These are phyloP conservation scores for Drosophila antonietae DNA, from an alignment of 2,888 invertebrate genomes.

Conservation along the genomic window DNA sequence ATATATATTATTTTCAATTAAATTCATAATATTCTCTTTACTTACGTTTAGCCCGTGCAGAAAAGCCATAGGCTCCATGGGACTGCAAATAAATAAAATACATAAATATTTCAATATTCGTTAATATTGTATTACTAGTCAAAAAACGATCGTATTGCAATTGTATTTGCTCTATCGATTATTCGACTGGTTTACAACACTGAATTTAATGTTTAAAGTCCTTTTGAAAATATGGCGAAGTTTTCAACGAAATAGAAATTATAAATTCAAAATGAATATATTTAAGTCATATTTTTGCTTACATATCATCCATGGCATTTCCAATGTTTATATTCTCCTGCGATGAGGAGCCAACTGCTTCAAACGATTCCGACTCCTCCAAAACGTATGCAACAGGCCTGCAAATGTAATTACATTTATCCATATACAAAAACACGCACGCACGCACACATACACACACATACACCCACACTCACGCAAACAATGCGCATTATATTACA, in stretches of 20 bases:
- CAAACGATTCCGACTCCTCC: slow-evolving; percentile 20
- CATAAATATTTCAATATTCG: neutral
- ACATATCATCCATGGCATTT: slow-evolving; percentile 25
- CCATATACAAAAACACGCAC: neutral
- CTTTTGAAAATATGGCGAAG: neutral
- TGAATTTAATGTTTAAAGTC: neutral
- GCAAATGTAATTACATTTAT: neutral
- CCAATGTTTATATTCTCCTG: slow-evolving; percentile 29
- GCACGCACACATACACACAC: too few relatives aligned
- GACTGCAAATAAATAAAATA: slow-evolving; percentile 23
- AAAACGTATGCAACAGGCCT: slow-evolving; percentile 21
- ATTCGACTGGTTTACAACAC: neutral
- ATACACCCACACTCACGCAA: neutral
- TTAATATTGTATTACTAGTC: neutral
- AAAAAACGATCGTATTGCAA: neutral
- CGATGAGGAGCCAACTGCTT: slow-evolving; percentile 3
- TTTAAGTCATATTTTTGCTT: slow-evolving; percentile 2
- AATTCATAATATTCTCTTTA: neutral
- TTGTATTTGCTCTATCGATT: neutral
- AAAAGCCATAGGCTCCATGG: slow-evolving; percentile 72
- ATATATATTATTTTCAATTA: neutral
- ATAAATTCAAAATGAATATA: too few relatives aligned
- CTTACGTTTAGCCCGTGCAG: slow-evolving; percentile 80
- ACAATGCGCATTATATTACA: too few relatives aligned
- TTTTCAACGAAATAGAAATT: too few relatives aligned